Evolutionary conservation across 2,888 invertebrate species (phyloP), one percentile per base, ranked within the genome.

Genomic region (Sisyra nigra): DNA sequence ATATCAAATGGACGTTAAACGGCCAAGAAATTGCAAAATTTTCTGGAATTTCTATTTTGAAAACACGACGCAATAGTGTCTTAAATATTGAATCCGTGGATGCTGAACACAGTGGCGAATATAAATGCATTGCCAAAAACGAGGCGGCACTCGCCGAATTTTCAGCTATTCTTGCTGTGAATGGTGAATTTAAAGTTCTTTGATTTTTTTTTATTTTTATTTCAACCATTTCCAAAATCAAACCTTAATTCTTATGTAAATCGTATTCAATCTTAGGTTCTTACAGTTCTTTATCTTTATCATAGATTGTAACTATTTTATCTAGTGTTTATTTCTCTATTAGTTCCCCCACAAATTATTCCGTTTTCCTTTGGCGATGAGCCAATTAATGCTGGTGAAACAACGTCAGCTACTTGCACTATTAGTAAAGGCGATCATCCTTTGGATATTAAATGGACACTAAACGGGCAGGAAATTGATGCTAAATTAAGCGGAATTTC

Each of bases 361-460:
- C 73, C 74, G 41, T 74, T 76, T 56, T 63, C 63, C 55, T 71
- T 74, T 51, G 70, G 70, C 57, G 74, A 74, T 44, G 65, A 66
- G 48, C 62, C 67, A 6, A 41, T 50, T 30, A 57, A 62, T 49
- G 51, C 55, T 3, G 58, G 57, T 1, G 60, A 60, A 24, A 50
- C 55, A 36, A 52, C 53, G 7, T 52, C 56, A 2, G 46, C 54
- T 14, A 67, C 48, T 42, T 86, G 85, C 58, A 72, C 76, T 31
- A 80, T 80, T 15, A 73, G 70, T 50, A 80, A 81, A 60, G 85
- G 87, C 24, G 87, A 88, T 59, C 48, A 77, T 48, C 87, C 87
- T 9, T 66, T 88, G 45, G 71, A 72, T 50, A 80, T 88, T 46
- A 68, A 69, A 40, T 87, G 86, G 85, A 74, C 14, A 3, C 9